phyloP scores from a whole-genome alignment of 2,113 vertebrate genomes.

The Puffinus mauretanicus region DNA sequence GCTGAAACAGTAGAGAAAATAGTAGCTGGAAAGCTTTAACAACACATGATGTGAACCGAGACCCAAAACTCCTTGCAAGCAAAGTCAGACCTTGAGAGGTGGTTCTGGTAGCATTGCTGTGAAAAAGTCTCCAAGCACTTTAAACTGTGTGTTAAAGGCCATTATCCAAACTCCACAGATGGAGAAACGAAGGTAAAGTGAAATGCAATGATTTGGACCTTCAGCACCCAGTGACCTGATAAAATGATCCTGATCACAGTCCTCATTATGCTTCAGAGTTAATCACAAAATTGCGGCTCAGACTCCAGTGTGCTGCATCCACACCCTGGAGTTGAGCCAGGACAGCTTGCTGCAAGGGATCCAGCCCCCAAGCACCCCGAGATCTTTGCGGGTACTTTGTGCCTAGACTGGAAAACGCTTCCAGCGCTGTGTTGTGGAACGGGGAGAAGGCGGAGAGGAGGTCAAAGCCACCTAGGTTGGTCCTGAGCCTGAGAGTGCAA shows the following conservation, averaged over 20 bases:
- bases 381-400: rapidly evolving
- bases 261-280: background rate
- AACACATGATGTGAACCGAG: rapidly evolving
- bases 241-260: rapidly evolving
- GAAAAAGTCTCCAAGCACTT: background rate
- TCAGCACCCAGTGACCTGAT: background rate
- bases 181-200: background rate
- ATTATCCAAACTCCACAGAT: background rate
- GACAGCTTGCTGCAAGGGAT: background rate
- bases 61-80: background rate
- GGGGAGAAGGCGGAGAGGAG: background rate
- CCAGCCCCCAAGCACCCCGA: rapidly evolving
- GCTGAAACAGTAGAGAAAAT: background rate
- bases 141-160: background rate
- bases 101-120: background rate
- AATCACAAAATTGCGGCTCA: background rate
- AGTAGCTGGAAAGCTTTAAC: background rate
- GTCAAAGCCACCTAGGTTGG: background rate
- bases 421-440: background rate
- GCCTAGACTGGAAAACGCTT: background rate
- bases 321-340: background rate
- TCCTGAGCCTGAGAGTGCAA: rapidly evolving
- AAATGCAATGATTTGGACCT: background rate
- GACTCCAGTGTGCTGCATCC: background rate
- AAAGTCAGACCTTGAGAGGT: too few species aligned